Evolutionary conservation across 2,888 invertebrate species (phyloP).

Genomic region (Cordylochernes scorpioides): DNA sequence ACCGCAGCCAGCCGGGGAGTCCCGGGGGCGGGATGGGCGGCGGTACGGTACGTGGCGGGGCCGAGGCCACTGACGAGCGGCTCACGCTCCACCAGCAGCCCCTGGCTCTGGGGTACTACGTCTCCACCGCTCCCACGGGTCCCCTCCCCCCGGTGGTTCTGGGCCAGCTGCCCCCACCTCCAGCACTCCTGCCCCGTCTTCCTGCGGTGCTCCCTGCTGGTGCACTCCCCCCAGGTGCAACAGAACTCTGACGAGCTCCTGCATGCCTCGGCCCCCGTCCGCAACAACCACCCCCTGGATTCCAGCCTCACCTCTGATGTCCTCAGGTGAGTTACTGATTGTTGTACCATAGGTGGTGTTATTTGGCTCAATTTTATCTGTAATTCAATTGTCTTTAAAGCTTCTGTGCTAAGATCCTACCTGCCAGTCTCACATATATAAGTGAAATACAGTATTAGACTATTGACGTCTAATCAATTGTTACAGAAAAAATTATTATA

Average conservation of each 20-base stretch:
- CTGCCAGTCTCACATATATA: too few species aligned
- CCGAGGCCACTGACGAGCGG: constrained; percentile 33
- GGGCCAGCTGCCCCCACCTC: constrained; percentile 78
- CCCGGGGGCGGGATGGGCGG: constrained; percentile 28
- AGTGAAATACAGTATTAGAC: too few species aligned
- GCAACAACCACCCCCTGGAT: constrained; percentile 56
- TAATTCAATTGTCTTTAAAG: too few species aligned
- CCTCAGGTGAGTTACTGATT: constrained; percentile 38
- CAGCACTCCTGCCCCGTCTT: constrained; percentile 74
- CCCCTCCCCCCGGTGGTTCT: constrained; percentile 50
- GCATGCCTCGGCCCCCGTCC: constrained; percentile 32
- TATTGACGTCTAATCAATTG: too few species aligned
- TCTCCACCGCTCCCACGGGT: constrained; percentile 82
- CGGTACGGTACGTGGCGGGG: constrained; percentile 7
- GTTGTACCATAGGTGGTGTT: neutral
- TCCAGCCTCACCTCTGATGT: constrained; percentile 90
- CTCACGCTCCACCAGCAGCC: constrained; percentile 86
- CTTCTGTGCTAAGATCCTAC: too few species aligned
- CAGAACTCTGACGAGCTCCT: constrained; percentile 64
- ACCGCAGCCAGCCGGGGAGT: constrained; percentile 24
- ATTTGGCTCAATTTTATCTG: constrained; percentile 9
- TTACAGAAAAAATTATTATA: too few species aligned
- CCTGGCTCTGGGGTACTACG: constrained; percentile 81
- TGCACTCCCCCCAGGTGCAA: constrained; percentile 57
- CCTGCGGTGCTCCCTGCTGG: constrained; percentile 55